Evolutionary conservation across 2,888 invertebrate species (phyloP).

Genomic region (Plusia festucae): DNA sequence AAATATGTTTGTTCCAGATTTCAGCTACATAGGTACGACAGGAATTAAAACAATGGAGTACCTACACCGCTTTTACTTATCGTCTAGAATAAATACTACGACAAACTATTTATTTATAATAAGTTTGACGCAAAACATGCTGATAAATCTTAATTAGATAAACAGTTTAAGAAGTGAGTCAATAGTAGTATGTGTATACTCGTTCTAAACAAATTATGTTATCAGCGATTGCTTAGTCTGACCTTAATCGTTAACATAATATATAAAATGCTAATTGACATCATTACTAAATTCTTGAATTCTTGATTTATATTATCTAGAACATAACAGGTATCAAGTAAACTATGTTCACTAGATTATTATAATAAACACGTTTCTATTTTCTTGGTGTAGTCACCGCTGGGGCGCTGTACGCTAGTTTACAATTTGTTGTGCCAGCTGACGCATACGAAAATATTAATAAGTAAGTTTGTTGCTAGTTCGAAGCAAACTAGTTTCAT

Average conservation of each 20-base stretch:
- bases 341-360: slow-evolving; percentile 10
- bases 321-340: neutral
- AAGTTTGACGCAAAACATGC: slow-evolving; percentile 5
- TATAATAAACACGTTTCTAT: slow-evolving; percentile 17
- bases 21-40: slow-evolving; percentile 40
- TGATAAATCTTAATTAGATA: slow-evolving; percentile 25
- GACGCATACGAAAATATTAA: slow-evolving; percentile 30
- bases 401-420: slow-evolving; percentile 10
- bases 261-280: slow-evolving; percentile 25
- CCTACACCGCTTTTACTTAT: too few relatives aligned
- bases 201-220: slow-evolving; percentile 14
- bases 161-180: slow-evolving; percentile 18
- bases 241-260: slow-evolving; percentile 25
- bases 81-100: too few relatives aligned
- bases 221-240: slow-evolving; percentile 25
- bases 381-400: slow-evolving; percentile 6
- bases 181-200: neutral
- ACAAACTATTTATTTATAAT: too few relatives aligned
- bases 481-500: slow-evolving; percentile 19
- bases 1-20: slow-evolving; percentile 41
- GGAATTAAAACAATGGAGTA: slow-evolving; percentile 36
- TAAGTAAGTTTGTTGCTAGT: slow-evolving; percentile 24
- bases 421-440: slow-evolving; percentile 29
- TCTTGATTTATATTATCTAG: slow-evolving; percentile 26
- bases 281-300: slow-evolving; percentile 30